A percentile compares a stretch with the other conserved stretches of the same genome.
Conservation (phyloP, 2,888 invertebrate species). For the Bedellia somnulentella region DNA sequence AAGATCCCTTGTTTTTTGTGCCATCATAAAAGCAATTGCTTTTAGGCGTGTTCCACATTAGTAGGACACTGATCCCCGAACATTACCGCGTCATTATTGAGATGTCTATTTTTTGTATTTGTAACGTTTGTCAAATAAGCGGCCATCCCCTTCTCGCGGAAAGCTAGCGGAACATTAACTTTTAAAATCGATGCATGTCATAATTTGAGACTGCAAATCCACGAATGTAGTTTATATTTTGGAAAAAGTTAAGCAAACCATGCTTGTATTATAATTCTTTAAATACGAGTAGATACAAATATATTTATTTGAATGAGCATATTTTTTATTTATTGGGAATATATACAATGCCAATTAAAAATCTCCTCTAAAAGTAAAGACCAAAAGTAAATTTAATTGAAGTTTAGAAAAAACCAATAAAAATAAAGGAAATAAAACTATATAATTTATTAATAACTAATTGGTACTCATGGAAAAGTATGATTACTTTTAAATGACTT, state of each 20-base stretch:
- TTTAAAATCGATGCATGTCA: conserved; percentile 3
- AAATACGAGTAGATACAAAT: background rate
- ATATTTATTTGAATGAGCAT: background rate
- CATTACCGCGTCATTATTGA: conserved; percentile 22
- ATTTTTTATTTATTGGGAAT: background rate
- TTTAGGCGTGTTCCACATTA: conserved; percentile 11
- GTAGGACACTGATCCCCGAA: conserved; percentile 16
- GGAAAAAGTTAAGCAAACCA: background rate
- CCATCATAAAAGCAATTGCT: too few relatives aligned
- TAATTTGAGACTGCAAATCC: conserved; percentile 4
- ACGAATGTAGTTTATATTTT: conserved; percentile 6
- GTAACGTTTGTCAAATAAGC: conserved; percentile 7
- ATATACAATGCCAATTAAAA: too few relatives aligned
- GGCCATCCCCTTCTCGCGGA: conserved; percentile 8
- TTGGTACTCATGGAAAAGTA: background rate
- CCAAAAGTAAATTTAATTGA: background rate
- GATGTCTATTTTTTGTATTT: conserved; percentile 34
- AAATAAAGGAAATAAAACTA: too few relatives aligned
- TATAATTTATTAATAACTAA: background rate
- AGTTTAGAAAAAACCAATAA: background rate
- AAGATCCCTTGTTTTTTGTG: too few relatives aligned
- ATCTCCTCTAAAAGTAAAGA: too few relatives aligned
- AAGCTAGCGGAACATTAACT: conserved; percentile 31
- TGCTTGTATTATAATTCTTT: background rate
- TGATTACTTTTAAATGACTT: too few relatives aligned